Evolutionary conservation across 2,888 invertebrate species (phyloP).

Genomic region (Torymus tubicola): DNA sequence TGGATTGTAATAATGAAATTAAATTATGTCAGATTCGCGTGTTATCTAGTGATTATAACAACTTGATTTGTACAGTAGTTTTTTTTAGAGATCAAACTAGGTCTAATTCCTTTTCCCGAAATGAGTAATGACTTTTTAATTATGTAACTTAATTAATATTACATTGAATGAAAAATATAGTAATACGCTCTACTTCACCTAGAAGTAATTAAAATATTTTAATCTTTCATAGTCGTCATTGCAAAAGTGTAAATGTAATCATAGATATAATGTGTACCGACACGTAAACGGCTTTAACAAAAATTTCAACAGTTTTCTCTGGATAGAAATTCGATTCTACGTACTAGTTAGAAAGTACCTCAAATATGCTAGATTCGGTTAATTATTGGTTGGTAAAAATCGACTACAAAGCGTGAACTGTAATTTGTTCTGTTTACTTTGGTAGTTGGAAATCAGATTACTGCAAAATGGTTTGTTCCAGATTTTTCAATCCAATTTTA

Average conservation of each 20-base stretch:
- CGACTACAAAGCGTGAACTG: slow-evolving; percentile 30
- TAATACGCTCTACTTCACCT: no score
- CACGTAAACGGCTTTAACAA: slow-evolving; percentile 17
- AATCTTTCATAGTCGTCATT: slow-evolving; percentile 3
- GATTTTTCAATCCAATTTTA: not conserved
- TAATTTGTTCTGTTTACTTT: slow-evolving; percentile 17
- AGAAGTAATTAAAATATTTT: no score
- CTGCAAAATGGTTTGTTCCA: not conserved
- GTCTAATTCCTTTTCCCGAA: no score
- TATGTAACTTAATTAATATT: no score
- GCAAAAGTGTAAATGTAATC: not conserved
- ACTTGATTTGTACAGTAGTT: no score
- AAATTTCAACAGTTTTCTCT: slow-evolving; percentile 27
- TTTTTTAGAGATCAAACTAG: no score
- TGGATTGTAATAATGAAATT: no score
- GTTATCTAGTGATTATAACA: no score
- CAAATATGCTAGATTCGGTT: slow-evolving; percentile 22
- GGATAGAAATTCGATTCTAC: slow-evolving; percentile 41
- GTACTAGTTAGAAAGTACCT: slow-evolving; percentile 40
- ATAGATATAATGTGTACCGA: no score
- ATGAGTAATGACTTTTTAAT: no score
- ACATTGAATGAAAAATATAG: no score
- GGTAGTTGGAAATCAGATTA: not conserved
- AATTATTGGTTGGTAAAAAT: slow-evolving; percentile 16
- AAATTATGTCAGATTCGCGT: no score